Evolutionary conservation across 2,113 vertebrate species (phyloP).

Genomic region (Nanorana parkeri): DNA sequence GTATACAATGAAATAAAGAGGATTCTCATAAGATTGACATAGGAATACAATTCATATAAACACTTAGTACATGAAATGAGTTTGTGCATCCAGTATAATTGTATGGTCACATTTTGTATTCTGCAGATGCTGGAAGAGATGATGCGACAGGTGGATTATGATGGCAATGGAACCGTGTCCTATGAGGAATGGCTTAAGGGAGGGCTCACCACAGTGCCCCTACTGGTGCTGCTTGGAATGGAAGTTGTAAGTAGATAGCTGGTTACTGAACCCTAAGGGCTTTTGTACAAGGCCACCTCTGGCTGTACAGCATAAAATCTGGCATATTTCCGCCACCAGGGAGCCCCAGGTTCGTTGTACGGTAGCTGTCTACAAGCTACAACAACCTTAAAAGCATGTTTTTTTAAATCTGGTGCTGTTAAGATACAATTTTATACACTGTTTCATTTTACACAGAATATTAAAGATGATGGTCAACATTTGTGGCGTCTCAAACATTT

Average conservation of each 20-base stretch:
- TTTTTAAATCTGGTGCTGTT: not conserved
- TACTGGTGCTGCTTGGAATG: constrained; percentile 89
- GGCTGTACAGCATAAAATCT: too few species aligned
- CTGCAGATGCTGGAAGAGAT: constrained; percentile 90
- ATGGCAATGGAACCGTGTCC: constrained; percentile 85
- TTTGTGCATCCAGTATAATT: too few species aligned
- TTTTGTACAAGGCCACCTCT: too few species aligned
- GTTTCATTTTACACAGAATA: constrained; percentile 72
- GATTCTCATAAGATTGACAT: too few species aligned
- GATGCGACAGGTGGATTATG: constrained; percentile 91
- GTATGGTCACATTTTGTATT: not conserved
- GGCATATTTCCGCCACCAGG: too few species aligned
- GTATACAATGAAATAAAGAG: too few species aligned
- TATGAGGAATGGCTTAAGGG: constrained; percentile 89
- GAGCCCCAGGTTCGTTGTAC: too few species aligned
- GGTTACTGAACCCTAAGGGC: not conserved
- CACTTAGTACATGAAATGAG: too few species aligned
- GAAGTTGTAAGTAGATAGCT: constrained; percentile 73
- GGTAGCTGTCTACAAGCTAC: too few species aligned
- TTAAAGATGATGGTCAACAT: constrained; percentile 86
- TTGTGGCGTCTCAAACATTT: constrained; percentile 91
- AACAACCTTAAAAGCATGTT: too few species aligned
- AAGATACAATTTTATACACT: not conserved
- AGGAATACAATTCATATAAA: too few species aligned
- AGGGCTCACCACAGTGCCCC: constrained; percentile 87